Conservation (phyloP, 1,140 invertebrate species). For the Tetragonula clypearis region DNA sequence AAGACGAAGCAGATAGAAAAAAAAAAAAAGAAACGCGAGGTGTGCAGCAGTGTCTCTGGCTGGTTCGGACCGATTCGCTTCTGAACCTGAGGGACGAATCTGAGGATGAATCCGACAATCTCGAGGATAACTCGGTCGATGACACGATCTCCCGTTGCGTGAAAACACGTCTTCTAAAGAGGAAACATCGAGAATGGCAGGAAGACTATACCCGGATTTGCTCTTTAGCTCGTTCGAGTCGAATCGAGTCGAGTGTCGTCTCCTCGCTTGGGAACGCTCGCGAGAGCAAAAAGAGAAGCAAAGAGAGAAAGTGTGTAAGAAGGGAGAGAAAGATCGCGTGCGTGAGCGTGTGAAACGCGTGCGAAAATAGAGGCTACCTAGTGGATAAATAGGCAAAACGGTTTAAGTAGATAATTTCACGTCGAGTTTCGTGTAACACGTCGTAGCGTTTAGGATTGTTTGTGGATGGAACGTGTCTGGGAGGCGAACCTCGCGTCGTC, state of each 20-base stretch:
- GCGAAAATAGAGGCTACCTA: conserved; percentile 77
- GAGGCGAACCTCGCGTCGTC: conserved; percentile 14
- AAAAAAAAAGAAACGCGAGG: neutral
- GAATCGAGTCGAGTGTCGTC: neutral
- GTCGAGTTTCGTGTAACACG: conserved; percentile 57
- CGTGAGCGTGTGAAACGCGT: conserved; percentile 13
- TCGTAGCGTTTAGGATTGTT: conserved; percentile 63
- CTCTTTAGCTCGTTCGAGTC: neutral
- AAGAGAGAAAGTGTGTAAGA: conserved; percentile 4
- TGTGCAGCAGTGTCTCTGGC: neutral
- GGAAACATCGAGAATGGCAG: neutral
- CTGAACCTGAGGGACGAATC: no score
- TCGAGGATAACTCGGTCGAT: neutral
- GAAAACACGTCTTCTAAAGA: neutral
- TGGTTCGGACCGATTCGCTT: neutral
- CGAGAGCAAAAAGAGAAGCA: neutral
- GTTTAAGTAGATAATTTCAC: conserved; percentile 63
- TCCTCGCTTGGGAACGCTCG: neutral
- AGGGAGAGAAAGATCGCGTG: neutral
- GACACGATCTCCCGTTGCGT: neutral
- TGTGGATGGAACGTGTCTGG: conserved; percentile 11
- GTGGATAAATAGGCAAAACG: conserved; percentile 63
- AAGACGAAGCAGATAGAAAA: neutral
- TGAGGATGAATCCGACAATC: neutral
- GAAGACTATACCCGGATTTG: neutral